Base-by-base conservation (phyloP, 2,113 vertebrate species). In the Prionailurus bengalensis region DNA sequence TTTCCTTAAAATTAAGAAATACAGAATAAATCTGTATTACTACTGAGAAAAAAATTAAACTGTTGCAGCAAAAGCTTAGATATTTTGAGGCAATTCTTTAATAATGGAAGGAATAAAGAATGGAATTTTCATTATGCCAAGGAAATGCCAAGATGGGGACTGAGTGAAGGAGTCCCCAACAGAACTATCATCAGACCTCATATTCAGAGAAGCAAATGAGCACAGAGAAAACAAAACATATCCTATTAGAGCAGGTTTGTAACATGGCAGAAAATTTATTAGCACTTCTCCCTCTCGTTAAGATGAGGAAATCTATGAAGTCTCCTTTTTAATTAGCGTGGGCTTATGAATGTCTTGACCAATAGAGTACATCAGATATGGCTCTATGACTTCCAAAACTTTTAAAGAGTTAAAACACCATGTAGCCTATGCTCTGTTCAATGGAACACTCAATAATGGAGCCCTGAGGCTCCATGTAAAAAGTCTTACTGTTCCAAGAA, bases 1-100 rank as follows among this genome's bases (percentile, higher is more conserved):
- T 66, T 87, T 94, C 25, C 70, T 96, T 31, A 88, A 73, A 66
- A 88, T 85, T 87, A 70, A 74, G 5, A 95, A 89, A 85, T 36
- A 0, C 33, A 83, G 25, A 29, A n/a, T 1, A 91, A 91, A 89
- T 78, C 45, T 63, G 15, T 73, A 66, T 53, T 76, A 68, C 8
- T 31, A 23, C 8, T 51, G 13, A 68, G 83, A 79, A 63, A 93
- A 73, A 33, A 48, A 12, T 23, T 79, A 1, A 63, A 81, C 42
- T 27, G 13, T 45, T 65, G 10, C 7, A 66, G 71, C 29, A 14
- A 81, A 97, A 76, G 70, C 12, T 4, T 81, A 58, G 3, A 14
- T 84, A 70, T n/a, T 81, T 61, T 71, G 13, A 78, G 31, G 42
- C 31, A 93, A 53, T n/a, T 91, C 4, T 61, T 9, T 27, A 65